Base-by-base conservation (phyloP, 2,797 vertebrate species). In the Alfaro cultratus region DNA sequence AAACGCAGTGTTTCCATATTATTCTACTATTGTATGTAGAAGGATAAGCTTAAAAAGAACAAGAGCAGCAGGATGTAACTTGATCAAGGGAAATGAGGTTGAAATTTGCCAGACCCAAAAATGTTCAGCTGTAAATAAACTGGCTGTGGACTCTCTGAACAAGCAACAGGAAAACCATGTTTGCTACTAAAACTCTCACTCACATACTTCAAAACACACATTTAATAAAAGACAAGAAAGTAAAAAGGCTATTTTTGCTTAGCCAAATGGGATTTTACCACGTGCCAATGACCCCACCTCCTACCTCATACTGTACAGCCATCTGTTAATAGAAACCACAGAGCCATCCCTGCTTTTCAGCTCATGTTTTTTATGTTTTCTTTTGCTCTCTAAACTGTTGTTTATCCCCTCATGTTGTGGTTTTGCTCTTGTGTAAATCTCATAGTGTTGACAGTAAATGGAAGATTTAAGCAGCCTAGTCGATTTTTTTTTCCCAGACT, bases 271-370 rank as follows among this genome's bases (percentile, higher is more conserved):
- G 87, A 84, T 89, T 91, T 86, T 74, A 79, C 83, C 88, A 81
- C 80, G 62, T 82, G 53, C 62, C 82, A 81, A 0, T 84, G 89
- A 90, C 91, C 87, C 86, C 90, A 85, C 91, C 90, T 91, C 88
- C 84, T 76, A 81, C 87, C 87, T 90, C 91, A 86, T 77, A 88
- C 88, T 86, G 88, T 86, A 86, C 85, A 80, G 84, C 91, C 91
- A 92, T 93, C 91, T 93, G 92, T 80, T 85, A 10, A 73, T 71
- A 77, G 43, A 85, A 83, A 85, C 78, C 81, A 78, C 39, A 43
- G 53, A 83, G 74, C 73, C 47, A 11, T 74, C 57, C 51, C 74
- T 36, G 46, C 76, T 75, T 75, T 77, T 18, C 75, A 74, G 77
- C 79, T 79, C 73, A 71, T 75, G 73, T 89, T 86, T 34, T n/a